These are phyloP conservation scores for Saturnia japonica DNA, from an alignment of 2,888 invertebrate species.

Conservation along the genomic window DNA sequence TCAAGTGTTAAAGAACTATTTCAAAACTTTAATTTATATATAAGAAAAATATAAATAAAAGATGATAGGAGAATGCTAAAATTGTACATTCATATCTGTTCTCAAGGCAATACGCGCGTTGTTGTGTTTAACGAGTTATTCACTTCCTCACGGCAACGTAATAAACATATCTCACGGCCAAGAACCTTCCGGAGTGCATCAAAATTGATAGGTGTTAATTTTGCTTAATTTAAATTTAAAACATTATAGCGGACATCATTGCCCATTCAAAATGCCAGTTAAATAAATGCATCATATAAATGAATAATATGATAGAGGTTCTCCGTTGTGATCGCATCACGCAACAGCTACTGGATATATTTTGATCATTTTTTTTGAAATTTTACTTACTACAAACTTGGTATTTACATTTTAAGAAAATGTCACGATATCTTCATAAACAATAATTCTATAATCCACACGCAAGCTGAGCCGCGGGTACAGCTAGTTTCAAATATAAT, in stretches of 20 bases:
- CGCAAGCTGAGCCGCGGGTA: too few species aligned
- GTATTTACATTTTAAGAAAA: too few species aligned
- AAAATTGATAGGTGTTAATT: background rate
- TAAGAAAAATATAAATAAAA: background rate
- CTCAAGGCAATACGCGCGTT: background rate
- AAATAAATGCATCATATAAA: background rate
- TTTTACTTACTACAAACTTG: background rate
- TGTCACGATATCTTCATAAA: too few species aligned
- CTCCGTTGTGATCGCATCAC: too few species aligned
- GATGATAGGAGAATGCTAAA: background rate
- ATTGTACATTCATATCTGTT: background rate
- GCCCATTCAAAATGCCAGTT: background rate
- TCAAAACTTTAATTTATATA: too few species aligned
- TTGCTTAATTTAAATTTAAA: background rate
- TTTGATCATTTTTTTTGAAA: too few species aligned
- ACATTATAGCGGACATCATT: background rate
- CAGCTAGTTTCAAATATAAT: too few species aligned
- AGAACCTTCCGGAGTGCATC: background rate
- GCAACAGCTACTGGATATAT: too few species aligned
- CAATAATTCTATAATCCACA: too few species aligned
- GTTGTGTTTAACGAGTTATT: background rate
- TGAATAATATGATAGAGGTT: too few species aligned
- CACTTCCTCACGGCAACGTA: background rate
- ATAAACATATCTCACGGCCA: background rate
- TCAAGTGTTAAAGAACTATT: too few species aligned